Evolutionary conservation across 2,797 vertebrate species (phyloP), one percentile per base, ranked within the genome.

Genomic region (Chelon auratus): DNA sequence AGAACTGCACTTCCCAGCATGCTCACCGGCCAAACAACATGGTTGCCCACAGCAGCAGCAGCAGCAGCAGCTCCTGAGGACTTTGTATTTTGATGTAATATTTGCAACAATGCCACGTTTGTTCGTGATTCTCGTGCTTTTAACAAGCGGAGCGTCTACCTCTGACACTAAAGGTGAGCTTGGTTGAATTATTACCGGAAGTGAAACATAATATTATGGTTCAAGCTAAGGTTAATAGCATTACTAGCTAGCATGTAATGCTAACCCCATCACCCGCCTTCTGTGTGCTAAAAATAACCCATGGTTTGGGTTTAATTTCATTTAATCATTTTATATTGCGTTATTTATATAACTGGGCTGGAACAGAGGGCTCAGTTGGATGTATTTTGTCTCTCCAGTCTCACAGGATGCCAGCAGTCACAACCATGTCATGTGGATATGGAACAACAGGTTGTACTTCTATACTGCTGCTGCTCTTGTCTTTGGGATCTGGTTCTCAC

Each of bases 371-470:
- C 8, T 42, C 9, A 33, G 9, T 59, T n/a, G 47, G 9, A 1
- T n/a, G 45, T 52, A 0, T 30, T 8, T 13, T n/a, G 6, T 61
- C 11, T 17, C 5, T 62, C 3, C 67, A 91, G 80, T 47, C 58
- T 73, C 91, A 3, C 62, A 93, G 74, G 86, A 92, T 68, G 71
- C 1, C 0, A 93, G 85, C 94, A 81, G 59, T 55, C 77, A 84
- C 56, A 69, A 88, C n/a, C 91, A 76, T 15, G 67, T 97, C 50
- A 57, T 85, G 55, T 87, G 86, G 0, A 15, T 96, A 9, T 99
- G 98, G 97, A 91, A 95, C 74, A 93, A 95, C 92, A 93, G 97
- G 42, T 82, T 95, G 62, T 99, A 96, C 72, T 14, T 98, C 62
- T 99, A 97, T 59, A 90, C 93, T 26, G 93, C 92, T 74, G 91